Evolutionary conservation across 92 coral and sea anemone genomes (phyloP).

Genomic region (Porites lobata): DNA sequence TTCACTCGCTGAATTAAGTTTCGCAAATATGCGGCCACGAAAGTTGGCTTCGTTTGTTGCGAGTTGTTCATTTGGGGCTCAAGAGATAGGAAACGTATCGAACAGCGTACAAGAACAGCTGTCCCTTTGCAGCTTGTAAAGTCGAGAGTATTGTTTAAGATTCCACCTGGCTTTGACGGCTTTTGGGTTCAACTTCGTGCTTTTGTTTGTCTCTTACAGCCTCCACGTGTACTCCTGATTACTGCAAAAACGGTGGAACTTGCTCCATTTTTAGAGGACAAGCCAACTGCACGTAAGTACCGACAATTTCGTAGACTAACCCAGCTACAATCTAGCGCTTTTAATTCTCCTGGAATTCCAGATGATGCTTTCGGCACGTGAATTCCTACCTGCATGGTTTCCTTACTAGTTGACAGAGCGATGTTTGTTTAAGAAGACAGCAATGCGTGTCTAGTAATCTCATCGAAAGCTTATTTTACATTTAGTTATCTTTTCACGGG

Average conservation of each 20-base stretch:
- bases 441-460: constrained; percentile 56
- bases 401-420: constrained; percentile 57
- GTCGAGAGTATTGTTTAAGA: constrained; percentile 45
- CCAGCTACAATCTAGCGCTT: constrained; percentile 8
- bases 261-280: constrained; percentile 64
- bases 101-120: constrained; percentile 38
- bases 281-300: constrained; percentile 86
- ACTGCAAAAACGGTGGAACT: constrained; percentile 90
- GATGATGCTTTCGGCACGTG: constrained; percentile 60
- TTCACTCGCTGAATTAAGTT: constrained; percentile 40
- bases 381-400: constrained; percentile 52
- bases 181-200: constrained; percentile 40
- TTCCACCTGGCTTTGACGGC: constrained; percentile 77
- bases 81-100: constrained; percentile 6
- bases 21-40: constrained; percentile 37
- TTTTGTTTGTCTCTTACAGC: constrained; percentile 72
- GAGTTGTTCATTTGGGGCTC: constrained; percentile 12
- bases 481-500: background rate
- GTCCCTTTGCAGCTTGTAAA: constrained; percentile 52
- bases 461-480: constrained; percentile 44
- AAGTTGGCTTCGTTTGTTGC: background rate
- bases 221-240: constrained; percentile 82
- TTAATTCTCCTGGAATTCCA: constrained; percentile 4
- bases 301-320: constrained; percentile 11
- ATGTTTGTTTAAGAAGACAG: constrained; percentile 65